phyloP scores from a whole-genome alignment of 2,113 vertebrate species.

The Manacus vitellinus region DNA sequence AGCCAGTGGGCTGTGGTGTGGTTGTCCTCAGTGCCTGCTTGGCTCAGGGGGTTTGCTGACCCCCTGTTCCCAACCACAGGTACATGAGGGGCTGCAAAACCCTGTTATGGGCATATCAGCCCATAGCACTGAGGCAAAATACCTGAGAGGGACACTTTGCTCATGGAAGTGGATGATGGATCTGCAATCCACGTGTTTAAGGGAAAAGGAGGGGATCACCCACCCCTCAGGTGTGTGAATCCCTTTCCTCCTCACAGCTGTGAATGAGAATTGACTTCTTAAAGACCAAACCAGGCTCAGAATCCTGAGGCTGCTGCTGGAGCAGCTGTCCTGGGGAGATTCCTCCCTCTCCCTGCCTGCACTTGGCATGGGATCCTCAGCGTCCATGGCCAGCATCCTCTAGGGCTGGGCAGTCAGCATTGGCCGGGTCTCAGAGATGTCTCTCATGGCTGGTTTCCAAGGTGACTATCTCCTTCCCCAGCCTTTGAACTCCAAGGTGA shows the following conservation, averaged over 20 bases:
- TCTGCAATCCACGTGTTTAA: fast-evolving
- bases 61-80: fast-evolving
- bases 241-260: neutral
- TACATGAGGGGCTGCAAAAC: neutral
- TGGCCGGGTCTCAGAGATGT: fast-evolving
- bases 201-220: neutral
- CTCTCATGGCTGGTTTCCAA: neutral
- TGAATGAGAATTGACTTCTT: fast-evolving
- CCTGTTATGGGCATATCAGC: fast-evolving
- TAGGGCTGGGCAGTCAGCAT: neutral
- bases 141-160: fast-evolving
- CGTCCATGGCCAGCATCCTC: neutral
- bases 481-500: conserved; percentile 9
- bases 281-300: fast-evolving
- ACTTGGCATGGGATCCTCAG: fast-evolving
- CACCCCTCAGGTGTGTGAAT: neutral
- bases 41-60: neutral
- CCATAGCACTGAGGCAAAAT: neutral
- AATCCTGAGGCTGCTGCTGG: neutral
- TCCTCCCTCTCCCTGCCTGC: neutral
- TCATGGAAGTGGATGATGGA: fast-evolving
- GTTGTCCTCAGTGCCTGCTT: neutral
- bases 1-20: fast-evolving
- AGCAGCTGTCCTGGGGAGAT: neutral
- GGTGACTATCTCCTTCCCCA: conserved; percentile 33